Evolutionary conservation across 2,888 invertebrate species (phyloP).

Genomic region (Deilephila elpenor): DNA sequence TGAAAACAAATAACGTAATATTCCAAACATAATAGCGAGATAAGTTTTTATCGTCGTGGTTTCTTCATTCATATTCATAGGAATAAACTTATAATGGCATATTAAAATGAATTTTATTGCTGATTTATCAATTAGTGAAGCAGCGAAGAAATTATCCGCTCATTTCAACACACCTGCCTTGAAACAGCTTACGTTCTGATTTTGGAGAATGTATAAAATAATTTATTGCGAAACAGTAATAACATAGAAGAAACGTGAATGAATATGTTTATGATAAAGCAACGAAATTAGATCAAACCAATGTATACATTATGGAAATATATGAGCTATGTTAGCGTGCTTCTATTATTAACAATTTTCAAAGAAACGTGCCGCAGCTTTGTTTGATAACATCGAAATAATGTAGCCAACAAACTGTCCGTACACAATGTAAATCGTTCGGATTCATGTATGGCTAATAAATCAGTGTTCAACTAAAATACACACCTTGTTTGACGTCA

Average conservation of each 20-base stretch:
- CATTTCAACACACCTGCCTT: slow-evolving; percentile 17
- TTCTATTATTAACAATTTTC: slow-evolving; percentile 15
- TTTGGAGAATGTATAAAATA: slow-evolving; percentile 1
- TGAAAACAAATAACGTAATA: background rate
- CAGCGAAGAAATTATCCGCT: background rate
- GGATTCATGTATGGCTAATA: slow-evolving; percentile 45
- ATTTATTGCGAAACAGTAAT: slow-evolving; percentile 17
- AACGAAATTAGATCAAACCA: slow-evolving; percentile 2
- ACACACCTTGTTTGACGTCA: slow-evolving; percentile 56
- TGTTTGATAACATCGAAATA: slow-evolving; percentile 29
- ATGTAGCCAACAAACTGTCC: slow-evolving; percentile 38
- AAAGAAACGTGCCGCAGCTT: slow-evolving; percentile 17
- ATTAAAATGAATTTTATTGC: slow-evolving; percentile 3
- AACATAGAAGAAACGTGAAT: slow-evolving; percentile 13
- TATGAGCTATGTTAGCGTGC: background rate
- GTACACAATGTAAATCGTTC: slow-evolving; percentile 37
- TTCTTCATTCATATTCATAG: slow-evolving; percentile 1
- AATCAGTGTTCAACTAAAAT: slow-evolving; percentile 49
- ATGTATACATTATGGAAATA: slow-evolving; percentile 14
- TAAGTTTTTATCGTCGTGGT: background rate
- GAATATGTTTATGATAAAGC: slow-evolving; percentile 4
- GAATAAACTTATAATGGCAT: background rate
- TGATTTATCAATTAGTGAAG: background rate
- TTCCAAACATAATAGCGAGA: background rate
- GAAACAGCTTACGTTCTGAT: background rate